A percentile compares a stretch with the other conserved stretches of the same genome.
These are phyloP conservation scores for Arnoldichthys spilopterus DNA, from an alignment of 2,797 vertebrate genomes.

Conservation along the genomic window DNA sequence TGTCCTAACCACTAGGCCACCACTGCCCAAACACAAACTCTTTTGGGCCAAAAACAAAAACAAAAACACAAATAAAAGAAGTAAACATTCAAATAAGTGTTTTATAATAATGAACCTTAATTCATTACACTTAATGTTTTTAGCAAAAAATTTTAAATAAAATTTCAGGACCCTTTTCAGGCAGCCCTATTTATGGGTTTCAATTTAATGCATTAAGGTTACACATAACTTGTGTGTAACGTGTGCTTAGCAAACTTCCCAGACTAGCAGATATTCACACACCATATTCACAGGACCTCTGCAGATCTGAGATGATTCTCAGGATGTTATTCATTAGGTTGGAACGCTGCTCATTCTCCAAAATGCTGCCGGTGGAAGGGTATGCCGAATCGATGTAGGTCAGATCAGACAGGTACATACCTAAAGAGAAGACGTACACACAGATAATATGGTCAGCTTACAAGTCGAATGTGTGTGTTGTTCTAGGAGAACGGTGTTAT, in stretches of 20 bases:
- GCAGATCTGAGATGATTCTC: constrained; percentile 96
- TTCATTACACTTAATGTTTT: no score
- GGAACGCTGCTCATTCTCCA: constrained; percentile 96
- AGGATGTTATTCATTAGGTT: constrained; percentile 99
- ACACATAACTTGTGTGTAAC: no score
- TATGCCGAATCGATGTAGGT: constrained; percentile 98
- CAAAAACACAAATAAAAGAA: no score
- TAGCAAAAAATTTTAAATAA: no score
- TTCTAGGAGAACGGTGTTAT: background rate
- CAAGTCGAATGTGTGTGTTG: constrained; percentile 10
- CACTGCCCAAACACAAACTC: no score
- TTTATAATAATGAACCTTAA: no score
- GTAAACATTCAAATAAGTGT: no score
- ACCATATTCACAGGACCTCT: constrained; percentile 97
- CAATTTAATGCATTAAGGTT: no score
- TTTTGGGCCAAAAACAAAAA: no score
- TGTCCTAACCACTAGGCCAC: no score
- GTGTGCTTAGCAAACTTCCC: background rate
- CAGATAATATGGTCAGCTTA: constrained; percentile 13
- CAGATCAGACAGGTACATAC: constrained; percentile 97
- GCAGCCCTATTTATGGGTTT: no score
- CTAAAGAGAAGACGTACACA: constrained; percentile 67
- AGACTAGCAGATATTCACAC: constrained; percentile 53
- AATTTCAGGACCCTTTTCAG: no score
- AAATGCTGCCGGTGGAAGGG: constrained; percentile 96